phyloP scores from a whole-genome alignment of 2,888 invertebrate species.

The Ophion slaviceki region DNA sequence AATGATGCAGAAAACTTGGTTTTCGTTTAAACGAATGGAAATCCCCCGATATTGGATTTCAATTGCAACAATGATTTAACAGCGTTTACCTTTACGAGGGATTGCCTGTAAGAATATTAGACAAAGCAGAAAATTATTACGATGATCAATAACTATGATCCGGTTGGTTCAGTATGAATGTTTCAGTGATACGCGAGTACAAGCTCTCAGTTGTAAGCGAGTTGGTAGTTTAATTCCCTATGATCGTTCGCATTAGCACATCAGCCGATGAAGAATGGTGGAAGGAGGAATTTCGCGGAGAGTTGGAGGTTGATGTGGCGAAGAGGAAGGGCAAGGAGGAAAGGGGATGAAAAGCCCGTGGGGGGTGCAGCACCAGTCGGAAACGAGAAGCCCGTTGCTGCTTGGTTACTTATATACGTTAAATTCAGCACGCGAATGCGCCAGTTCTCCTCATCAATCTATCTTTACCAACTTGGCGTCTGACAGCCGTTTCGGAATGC shows the following conservation, averaged over 20 bases:
- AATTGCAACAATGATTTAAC: constrained; percentile 3
- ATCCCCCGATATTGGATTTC: constrained; percentile 11
- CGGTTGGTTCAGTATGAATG: constrained; percentile 21
- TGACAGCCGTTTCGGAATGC: constrained; percentile 81
- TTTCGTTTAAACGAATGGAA: not conserved
- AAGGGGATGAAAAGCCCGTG: constrained; percentile 65
- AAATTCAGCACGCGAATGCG: constrained; percentile 77
- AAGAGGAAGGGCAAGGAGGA: constrained; percentile 25
- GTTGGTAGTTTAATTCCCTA: constrained; percentile 78
- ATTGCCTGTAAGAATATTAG: not conserved
- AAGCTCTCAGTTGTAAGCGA: constrained; percentile 53
- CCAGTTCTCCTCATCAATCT: constrained; percentile 78
- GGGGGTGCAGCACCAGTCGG: constrained; percentile 52
- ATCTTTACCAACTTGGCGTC: constrained; percentile 78
- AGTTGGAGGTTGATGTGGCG: constrained; percentile 14
- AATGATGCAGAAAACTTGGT: not conserved
- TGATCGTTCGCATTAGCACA: constrained; percentile 74
- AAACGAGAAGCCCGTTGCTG: constrained; percentile 61
- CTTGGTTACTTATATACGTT: constrained; percentile 68
- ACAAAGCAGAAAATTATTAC: constrained; percentile 26
- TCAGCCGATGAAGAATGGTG: constrained; percentile 54
- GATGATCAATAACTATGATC: constrained; percentile 31
- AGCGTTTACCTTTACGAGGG: constrained; percentile 3
- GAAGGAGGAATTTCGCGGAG: constrained; percentile 33
- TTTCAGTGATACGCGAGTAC: constrained; percentile 36